Evolutionary conservation across 2,888 invertebrate species (phyloP), one percentile per base, ranked within the genome.

Genomic region (Ferrisia virgata): DNA sequence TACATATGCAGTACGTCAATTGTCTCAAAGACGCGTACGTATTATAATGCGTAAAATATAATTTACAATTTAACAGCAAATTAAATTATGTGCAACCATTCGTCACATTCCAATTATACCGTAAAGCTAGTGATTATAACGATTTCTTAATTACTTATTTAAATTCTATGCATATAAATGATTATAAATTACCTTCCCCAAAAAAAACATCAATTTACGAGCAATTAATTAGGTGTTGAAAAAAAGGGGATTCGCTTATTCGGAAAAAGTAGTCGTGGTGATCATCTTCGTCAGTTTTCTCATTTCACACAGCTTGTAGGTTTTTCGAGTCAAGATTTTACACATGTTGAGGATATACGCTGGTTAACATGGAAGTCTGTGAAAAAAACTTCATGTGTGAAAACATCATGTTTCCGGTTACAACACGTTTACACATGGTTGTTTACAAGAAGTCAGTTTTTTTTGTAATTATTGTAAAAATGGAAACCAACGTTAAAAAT

Each of bases 31-130:
- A 28, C 36, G 36, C 72, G 22, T 76, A 28, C 3, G 9, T 76
- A 36, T 76, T 36, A 76, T 69, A 69, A 28, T 31, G 15, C 2
- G n/a, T 25, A 64, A 69, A 69, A 76, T 76, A 15, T 36, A 76
- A 76, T 76, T 36, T 36, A 28, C 36, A 76, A 33, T 76, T 36
- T 76, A 76, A 36, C 72, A 36, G 72, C 72, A 36, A 36, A 76
- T 76, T 76, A 76, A 76, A 36, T 18, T 36, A 36, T 9, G 72
- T 36, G 72, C 72, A 76, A 76, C 72, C 72, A 76, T 36, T 28
- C 36, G 36, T 76, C 28, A 76, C 72, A 18, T 76, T 33, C 25
- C 36, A 76, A 18, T 76, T 76, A 28, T 22, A 36, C 72, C 22
- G 1, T 15, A 28, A 15, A 25, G 28, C 64, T 64, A 28, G 64